Evolutionary conservation across 2,888 invertebrate genomes (phyloP).

Genomic region (Pristionchus mayeri): DNA sequence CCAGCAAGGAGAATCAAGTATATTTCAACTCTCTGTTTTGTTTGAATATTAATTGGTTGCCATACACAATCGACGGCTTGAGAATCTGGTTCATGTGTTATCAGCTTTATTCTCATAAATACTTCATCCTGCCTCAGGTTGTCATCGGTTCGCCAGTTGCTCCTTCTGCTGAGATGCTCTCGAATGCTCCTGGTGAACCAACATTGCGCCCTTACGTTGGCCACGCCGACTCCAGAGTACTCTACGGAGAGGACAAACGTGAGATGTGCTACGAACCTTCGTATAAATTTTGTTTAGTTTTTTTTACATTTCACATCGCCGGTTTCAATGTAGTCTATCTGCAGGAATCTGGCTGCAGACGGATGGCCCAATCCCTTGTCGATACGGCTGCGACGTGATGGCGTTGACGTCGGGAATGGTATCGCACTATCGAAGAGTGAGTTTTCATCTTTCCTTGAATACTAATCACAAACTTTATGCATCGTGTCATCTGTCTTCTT

Average conservation of each 20-base stretch:
- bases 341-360: neutral
- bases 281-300: neutral
- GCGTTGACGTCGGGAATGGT: neutral
- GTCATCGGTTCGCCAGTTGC: too few relatives aligned
- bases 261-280: neutral
- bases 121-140: too few relatives aligned
- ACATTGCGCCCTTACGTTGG: neutral
- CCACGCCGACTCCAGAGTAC: neutral
- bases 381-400: neutral
- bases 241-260: neutral
- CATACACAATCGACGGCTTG: too few relatives aligned
- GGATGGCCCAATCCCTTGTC: neutral
- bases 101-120: too few relatives aligned
- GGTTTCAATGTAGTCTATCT: too few relatives aligned
- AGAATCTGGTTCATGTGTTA: too few relatives aligned
- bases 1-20: conserved; percentile 10
- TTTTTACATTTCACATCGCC: neutral
- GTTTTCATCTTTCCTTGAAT: neutral
- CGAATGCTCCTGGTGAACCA: neutral
- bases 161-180: neutral
- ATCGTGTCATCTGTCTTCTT: too few relatives aligned
- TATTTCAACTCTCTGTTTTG: neutral
- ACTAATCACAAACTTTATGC: too few relatives aligned
- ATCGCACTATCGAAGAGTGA: neutral
- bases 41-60: too few relatives aligned